Evolutionary conservation across 2,113 vertebrate species (phyloP).

Genomic region (Hypocryptadius cinnamomeus): DNA sequence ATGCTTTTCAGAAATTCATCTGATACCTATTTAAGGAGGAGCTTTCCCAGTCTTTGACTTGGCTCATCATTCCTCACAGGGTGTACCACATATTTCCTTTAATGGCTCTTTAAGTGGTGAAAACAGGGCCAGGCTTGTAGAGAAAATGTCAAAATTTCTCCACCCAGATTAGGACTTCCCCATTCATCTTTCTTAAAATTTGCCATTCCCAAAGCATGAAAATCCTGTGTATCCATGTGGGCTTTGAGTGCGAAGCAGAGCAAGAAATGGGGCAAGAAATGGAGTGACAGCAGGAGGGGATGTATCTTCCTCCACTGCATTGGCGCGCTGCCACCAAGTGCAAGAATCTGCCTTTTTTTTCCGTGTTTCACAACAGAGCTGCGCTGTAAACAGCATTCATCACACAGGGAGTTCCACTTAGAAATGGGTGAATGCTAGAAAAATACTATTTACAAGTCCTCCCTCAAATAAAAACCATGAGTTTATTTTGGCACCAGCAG

Average conservation of each 20-base stretch:
- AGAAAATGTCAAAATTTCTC: neutral
- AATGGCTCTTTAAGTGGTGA: neutral
- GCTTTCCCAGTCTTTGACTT: neutral
- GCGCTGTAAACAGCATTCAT: conserved; percentile 35
- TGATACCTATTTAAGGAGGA: neutral
- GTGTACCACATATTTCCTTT: neutral
- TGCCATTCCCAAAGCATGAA: neutral
- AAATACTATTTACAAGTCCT: conserved; percentile 43
- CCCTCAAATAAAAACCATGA: conserved; percentile 33
- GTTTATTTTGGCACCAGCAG: conserved; percentile 33
- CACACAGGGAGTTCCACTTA: conserved; percentile 39
- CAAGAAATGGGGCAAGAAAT: neutral
- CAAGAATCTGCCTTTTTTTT: conserved; percentile 8
- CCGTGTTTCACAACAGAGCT: conserved; percentile 19
- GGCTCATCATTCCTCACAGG: neutral
- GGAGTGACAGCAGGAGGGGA: conserved; percentile 11
- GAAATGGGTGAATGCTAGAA: conserved; percentile 10
- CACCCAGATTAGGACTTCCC: neutral
- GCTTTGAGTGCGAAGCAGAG: neutral
- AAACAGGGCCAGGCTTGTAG: neutral
- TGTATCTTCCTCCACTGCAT: neutral
- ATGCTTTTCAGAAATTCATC: neutral
- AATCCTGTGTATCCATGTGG: neutral
- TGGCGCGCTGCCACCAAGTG: neutral
- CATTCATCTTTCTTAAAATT: neutral